Percentiles rank a stretch among this genome's conserved stretches.
Evolutionary conservation across 2,888 invertebrate genomes (phyloP).

Genomic region (Leucoma salicis): DNA sequence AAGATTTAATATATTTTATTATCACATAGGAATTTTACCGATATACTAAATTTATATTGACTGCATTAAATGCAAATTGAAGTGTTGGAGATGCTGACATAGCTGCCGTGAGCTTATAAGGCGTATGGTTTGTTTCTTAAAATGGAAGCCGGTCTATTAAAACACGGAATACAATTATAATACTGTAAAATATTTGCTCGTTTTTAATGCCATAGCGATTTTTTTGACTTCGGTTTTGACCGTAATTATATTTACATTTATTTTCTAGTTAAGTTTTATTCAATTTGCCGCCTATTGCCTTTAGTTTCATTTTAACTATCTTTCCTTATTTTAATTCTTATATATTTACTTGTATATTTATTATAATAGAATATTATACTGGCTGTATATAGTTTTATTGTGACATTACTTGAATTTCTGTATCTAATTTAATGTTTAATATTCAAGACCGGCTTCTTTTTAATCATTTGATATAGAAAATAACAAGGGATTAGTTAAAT

Average conservation of each 20-base stretch:
- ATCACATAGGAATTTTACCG: slow-evolving; percentile 79
- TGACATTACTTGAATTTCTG: neutral
- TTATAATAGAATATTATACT: slow-evolving; percentile 4
- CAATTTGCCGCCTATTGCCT: slow-evolving; percentile 26
- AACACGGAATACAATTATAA: neutral
- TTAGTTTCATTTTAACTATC: slow-evolving; percentile 18
- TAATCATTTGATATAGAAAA: slow-evolving; percentile 9
- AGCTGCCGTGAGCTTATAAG: slow-evolving; percentile 63
- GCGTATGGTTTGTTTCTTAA: slow-evolving; percentile 23
- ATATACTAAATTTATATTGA: slow-evolving; percentile 75
- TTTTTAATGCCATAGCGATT: neutral
- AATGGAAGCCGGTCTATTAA: slow-evolving; percentile 27
- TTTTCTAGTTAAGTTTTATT: slow-evolving; percentile 3
- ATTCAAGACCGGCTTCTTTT: slow-evolving; percentile 29
- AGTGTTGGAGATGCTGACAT: slow-evolving; percentile 55
- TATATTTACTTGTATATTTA: neutral
- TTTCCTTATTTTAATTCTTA: slow-evolving; percentile 1
- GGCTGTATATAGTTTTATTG: slow-evolving; percentile 1
- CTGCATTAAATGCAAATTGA: slow-evolving; percentile 71
- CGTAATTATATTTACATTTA: neutral
- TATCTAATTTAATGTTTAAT: neutral
- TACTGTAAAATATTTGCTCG: neutral
- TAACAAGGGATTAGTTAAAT: slow-evolving; percentile 3
- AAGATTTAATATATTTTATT: slow-evolving; percentile 83
- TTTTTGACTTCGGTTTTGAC: no score